phyloP scores from a whole-genome alignment of 2,888 invertebrate species.

The Caenorhabditis macrosperma region DNA sequence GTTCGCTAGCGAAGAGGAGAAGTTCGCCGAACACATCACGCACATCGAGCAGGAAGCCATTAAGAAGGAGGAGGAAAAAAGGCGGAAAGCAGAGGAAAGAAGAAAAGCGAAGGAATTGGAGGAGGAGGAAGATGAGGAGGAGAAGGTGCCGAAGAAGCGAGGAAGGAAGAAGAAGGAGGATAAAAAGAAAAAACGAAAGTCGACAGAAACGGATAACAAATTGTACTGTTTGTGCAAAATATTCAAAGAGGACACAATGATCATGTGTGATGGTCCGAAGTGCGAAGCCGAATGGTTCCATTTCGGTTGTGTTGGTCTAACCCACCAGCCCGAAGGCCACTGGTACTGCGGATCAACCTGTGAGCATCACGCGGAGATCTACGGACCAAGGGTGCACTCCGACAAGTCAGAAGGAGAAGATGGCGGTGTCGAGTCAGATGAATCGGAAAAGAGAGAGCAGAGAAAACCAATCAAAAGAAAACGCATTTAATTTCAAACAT shows the following conservation, averaged over 20 bases:
- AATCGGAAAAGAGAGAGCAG: too few species aligned
- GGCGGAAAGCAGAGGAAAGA: neutral
- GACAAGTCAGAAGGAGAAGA: neutral
- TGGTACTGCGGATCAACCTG: neutral
- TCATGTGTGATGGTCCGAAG: slow-evolving; percentile 80
- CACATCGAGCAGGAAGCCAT: neutral
- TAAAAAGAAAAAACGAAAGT: neutral
- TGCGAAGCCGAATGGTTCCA: slow-evolving; percentile 83
- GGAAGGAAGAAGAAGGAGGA: slow-evolving; percentile 8
- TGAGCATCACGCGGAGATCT: too few species aligned
- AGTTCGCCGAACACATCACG: neutral
- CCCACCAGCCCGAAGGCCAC: slow-evolving; percentile 48
- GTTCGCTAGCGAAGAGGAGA: neutral
- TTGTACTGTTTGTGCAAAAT: neutral
- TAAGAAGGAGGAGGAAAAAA: neutral
- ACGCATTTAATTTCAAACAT: too few species aligned
- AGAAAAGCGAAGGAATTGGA: neutral
- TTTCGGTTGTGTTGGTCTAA: slow-evolving; percentile 78
- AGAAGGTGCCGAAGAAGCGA: slow-evolving; percentile 1
- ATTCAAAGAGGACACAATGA: slow-evolving; percentile 75
- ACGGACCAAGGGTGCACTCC: too few species aligned
- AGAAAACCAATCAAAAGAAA: too few species aligned
- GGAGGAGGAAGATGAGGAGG: neutral
- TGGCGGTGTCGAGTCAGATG: neutral
- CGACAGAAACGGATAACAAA: neutral